Conservation (phyloP, 2,888 invertebrate species). For the Lymantria dispar region DNA sequence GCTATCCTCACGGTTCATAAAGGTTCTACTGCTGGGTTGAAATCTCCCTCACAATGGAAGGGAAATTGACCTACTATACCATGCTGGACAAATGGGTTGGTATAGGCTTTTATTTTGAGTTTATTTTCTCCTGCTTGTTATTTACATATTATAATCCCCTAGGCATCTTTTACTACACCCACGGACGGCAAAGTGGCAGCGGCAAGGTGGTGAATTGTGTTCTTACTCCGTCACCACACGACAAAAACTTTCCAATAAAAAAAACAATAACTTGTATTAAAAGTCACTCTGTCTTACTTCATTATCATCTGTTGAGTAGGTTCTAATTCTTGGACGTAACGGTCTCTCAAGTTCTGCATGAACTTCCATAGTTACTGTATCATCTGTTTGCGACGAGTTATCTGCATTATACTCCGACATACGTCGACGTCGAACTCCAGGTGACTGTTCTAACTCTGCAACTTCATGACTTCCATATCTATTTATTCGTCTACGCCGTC, state of each 20-base stretch:
- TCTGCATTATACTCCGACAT: conserved; percentile 61
- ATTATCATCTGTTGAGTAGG: conserved; percentile 63
- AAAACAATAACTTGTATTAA: conserved; percentile 34
- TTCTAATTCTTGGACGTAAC: conserved; percentile 55
- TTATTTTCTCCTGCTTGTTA: no score
- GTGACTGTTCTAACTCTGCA: conserved; percentile 68
- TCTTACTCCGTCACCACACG: no score
- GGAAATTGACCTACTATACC: no score
- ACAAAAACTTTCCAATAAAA: not conserved
- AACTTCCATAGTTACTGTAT: conserved; percentile 55
- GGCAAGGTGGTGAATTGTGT: no score
- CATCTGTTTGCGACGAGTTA: conserved; percentile 27
- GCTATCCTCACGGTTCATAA: no score
- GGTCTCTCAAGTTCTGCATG: conserved; percentile 60
- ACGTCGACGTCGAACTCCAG: conserved; percentile 66
- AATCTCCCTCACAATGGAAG: no score
- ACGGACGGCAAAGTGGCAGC: no score
- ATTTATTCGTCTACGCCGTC: conserved; percentile 49
- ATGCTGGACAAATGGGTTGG: no score
- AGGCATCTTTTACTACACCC: no score
- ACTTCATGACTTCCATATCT: conserved; percentile 75
- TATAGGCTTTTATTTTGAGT: no score
- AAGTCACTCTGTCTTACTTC: conserved; percentile 75
- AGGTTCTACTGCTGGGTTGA: no score
- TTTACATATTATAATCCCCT: no score